Percentiles rank a stretch among this genome's conserved stretches.
Conservation (phyloP, 2,113 vertebrate species). For the Hippocampus abdominalis region DNA sequence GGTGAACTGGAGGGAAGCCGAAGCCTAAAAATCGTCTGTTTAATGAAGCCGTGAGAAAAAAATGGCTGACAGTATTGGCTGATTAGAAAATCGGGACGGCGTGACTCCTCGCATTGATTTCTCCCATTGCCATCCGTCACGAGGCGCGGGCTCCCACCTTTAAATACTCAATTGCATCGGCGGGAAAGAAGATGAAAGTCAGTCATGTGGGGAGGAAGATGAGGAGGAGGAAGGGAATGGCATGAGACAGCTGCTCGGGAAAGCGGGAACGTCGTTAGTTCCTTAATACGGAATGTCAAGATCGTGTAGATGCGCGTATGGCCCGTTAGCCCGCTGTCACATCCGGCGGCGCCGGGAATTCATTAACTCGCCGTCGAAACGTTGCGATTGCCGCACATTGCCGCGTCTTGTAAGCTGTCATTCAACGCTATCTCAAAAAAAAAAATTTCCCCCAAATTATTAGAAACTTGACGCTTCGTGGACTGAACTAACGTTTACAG, state of each 20-base stretch:
- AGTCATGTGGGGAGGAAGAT: slow-evolving; percentile 33
- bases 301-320: slow-evolving; percentile 41
- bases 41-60: slow-evolving; percentile 20
- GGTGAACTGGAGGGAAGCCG: slow-evolving; percentile 22
- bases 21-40: slow-evolving; percentile 27
- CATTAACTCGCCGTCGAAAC: slow-evolving; percentile 14
- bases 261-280: slow-evolving; percentile 58
- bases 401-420: slow-evolving; percentile 15
- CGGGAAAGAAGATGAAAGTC: slow-evolving; percentile 47
- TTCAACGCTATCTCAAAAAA: slow-evolving; percentile 60
- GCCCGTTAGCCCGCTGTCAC: slow-evolving; percentile 60
- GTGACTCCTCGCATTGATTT: slow-evolving; percentile 47
- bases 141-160: slow-evolving; percentile 60
- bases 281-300: slow-evolving; percentile 41
- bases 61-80: slow-evolving; percentile 17
- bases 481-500: too few species aligned
- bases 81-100: slow-evolving; percentile 48
- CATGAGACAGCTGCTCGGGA: slow-evolving; percentile 59
- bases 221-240: slow-evolving; percentile 32
- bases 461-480: too few species aligned
- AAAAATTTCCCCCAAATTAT: too few species aligned
- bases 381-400: slow-evolving; percentile 30
- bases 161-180: slow-evolving; percentile 61
- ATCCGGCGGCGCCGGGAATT: slow-evolving; percentile 47
- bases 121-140: slow-evolving; percentile 20